Evolutionary conservation across 2,113 vertebrate genomes (phyloP), one percentile per base, ranked within the genome.

Genomic region (Caloenas nicobarica): DNA sequence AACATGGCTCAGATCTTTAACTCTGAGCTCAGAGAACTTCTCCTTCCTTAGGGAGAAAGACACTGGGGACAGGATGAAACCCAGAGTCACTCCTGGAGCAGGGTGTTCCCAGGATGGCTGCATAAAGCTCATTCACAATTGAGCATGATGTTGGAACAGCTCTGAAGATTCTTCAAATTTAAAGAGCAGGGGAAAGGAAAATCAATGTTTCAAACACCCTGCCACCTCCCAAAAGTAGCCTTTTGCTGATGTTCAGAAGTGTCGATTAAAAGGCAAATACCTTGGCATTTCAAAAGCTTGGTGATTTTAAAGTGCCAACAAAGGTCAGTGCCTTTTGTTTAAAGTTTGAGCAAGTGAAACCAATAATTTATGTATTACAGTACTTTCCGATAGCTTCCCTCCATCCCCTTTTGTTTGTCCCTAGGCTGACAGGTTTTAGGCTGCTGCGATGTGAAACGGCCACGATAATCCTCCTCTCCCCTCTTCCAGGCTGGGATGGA

Each of bases 341-440:
- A 68, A 93, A 85, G 54, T 76, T 8, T 70, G 46, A 92, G 81
- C 46, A 74, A 80, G 31, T 4, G 18, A 87, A 93, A 87, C 58
- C 62, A 58, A 2, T 40, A 62, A 62, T 48, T 81, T 76, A 60
- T 82, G 95, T 72, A 76, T n/a, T 62, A 5, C 40, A 17, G 66
- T 29, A 3, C 61, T 89, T 79, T 72, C 84, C 86, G 58, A 5
- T 2, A 84, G 61, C 77, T 79, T 60, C 81, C 64, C 60, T 87
- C 40, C 88, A 86, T 60, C 26, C 51, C 15, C 31, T 64, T 89
- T 56, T 88, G 69, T 84, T 92, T 28, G 21, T 76, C 88, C 83
- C 68, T 25, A 74, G 84, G 92, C 94, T 95, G 95, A 90, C 88
- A 91, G 77, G 48, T 89, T 92, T 89, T 60, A 82, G 54, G 79